Evolutionary conservation across 64 coral and sea anemone genomes (phyloP).

Genomic region (Anthopleura sola): DNA sequence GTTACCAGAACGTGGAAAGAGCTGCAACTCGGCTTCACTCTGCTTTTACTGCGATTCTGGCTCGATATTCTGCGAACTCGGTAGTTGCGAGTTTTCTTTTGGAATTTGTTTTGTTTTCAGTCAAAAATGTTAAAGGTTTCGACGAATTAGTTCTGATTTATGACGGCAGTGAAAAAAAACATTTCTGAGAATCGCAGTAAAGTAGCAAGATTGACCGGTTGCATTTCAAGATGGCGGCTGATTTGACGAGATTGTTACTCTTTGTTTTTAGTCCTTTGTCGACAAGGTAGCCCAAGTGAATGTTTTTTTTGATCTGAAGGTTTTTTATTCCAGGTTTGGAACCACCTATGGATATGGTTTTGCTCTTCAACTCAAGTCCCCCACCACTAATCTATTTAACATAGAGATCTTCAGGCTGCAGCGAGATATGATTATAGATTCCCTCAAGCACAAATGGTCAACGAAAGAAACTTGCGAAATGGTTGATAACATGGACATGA

Average conservation of each 20-base stretch:
- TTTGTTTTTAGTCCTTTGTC: no score
- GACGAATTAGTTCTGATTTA: no score
- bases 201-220: neutral
- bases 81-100: no score
- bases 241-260: neutral
- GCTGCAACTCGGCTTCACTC: no score
- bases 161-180: no score
- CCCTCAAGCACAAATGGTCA: constrained; percentile 44
- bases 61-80: no score
- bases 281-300: no score
- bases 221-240: neutral
- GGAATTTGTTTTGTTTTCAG: no score
- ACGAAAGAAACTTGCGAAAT: constrained; percentile 34
- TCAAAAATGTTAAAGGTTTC: no score
- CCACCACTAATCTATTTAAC: constrained; percentile 33
- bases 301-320: neutral
- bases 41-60: no score
- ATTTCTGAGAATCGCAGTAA: no score
- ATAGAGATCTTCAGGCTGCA: constrained; percentile 53
- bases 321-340: constrained; percentile 29
- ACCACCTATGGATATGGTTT: constrained; percentile 54
- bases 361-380: constrained; percentile 13
- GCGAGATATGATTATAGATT: constrained; percentile 42
- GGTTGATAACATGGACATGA: constrained; percentile 47
- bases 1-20: no score